Conservation (phyloP, 2,113 vertebrate species). For the Paracanthobrama guichenoti region DNA sequence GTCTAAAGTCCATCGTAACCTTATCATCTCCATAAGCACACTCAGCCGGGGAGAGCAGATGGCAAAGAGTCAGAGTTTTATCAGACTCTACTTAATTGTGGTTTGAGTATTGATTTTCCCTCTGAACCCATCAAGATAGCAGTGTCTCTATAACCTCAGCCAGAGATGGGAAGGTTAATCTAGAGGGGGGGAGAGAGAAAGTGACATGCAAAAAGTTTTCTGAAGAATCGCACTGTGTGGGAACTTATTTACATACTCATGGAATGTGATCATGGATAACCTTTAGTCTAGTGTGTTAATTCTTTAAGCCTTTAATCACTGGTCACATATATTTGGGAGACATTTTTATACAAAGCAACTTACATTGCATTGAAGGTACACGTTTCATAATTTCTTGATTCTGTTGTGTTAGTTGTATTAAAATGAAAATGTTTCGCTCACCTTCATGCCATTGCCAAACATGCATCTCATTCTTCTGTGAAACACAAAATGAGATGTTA, state of each 20-base stretch:
- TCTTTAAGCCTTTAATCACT: too few relatives aligned
- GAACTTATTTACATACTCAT: not conserved
- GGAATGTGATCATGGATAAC: not conserved
- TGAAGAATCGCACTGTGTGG: not conserved
- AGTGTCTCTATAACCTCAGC: not conserved
- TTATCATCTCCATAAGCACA: not conserved
- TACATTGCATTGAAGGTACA: not conserved
- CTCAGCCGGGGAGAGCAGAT: constrained; percentile 8
- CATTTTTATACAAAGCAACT: too few relatives aligned
- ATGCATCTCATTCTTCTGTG: not conserved
- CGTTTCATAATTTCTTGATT: too few relatives aligned
- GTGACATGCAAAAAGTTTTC: not conserved
- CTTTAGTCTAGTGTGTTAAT: not conserved
- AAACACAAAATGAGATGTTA: not conserved
- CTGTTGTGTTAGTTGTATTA: not conserved
- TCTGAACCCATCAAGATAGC: not conserved
- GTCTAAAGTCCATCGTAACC: not conserved
- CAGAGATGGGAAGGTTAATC: not conserved
- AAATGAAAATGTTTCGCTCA: not conserved
- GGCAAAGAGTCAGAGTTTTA: constrained; percentile 10
- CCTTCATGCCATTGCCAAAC: not conserved
- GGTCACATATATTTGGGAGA: too few relatives aligned
- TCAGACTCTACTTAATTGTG: constrained; percentile 9
- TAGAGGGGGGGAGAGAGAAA: not conserved
- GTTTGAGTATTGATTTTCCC: constrained; percentile 4